These are phyloP conservation scores for Zoanthus gigantus DNA, from an alignment of 92 coral and sea anemone species.

Conservation along the genomic window DNA sequence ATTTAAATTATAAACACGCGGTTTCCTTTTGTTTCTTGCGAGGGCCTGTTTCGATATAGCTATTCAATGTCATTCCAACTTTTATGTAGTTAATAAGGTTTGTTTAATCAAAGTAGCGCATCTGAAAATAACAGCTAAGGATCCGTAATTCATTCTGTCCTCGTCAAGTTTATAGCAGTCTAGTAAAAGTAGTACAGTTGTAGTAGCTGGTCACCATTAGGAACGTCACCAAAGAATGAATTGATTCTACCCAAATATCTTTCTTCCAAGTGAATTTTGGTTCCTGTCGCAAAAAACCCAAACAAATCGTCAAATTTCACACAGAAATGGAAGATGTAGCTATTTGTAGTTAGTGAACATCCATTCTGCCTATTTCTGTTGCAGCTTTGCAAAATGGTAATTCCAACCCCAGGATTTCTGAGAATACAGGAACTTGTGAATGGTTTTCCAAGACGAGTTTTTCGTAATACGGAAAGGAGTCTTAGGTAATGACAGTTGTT, in stretches of 20 bases:
- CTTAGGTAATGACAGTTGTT: constrained; percentile 53
- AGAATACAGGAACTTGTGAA: constrained; percentile 79
- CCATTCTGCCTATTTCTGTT: neutral
- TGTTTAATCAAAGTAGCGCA: too few species aligned
- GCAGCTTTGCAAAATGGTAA: constrained; percentile 12
- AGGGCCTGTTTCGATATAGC: too few species aligned
- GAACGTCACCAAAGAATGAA: too few species aligned
- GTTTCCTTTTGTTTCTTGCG: too few species aligned
- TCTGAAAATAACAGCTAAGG: too few species aligned
- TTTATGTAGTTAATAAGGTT: too few species aligned
- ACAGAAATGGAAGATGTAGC: neutral
- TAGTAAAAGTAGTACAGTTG: too few species aligned
- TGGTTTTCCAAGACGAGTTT: constrained; percentile 67
- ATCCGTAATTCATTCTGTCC: too few species aligned
- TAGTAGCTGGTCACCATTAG: too few species aligned
- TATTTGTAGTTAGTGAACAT: neutral
- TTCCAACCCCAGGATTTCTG: constrained; percentile 69
- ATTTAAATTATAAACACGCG: too few species aligned
- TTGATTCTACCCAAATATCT: neutral
- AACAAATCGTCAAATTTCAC: neutral
- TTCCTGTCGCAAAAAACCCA: neutral
- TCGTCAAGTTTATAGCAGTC: too few species aligned
- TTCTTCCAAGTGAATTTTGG: neutral
- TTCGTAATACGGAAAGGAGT: constrained; percentile 64
- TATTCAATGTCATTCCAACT: too few species aligned